Percentiles rank a stretch among this genome's conserved stretches.
Conservation (phyloP, 2,888 invertebrate species). For the Nemoura dubitans region DNA sequence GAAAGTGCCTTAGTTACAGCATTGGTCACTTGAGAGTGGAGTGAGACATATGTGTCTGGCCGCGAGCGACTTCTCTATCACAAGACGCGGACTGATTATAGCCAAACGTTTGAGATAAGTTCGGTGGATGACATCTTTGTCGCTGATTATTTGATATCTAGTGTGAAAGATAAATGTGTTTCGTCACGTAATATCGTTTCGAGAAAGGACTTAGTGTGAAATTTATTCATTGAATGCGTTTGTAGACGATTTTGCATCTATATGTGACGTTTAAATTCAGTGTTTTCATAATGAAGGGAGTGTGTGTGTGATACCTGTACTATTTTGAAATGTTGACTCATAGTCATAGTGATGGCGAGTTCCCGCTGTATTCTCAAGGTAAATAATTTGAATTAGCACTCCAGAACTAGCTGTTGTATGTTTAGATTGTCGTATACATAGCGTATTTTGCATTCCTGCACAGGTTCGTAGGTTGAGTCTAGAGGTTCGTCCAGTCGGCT, state of each 20-base stretch:
- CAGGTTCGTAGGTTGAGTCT: not conserved
- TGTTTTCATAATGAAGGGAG: not conserved
- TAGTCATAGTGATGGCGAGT: conserved; percentile 86
- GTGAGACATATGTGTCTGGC: not conserved
- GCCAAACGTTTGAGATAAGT: not conserved
- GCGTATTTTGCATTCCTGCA: no score
- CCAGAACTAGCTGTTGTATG: not conserved
- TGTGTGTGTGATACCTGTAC: not conserved
- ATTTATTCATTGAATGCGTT: not conserved
- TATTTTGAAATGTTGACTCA: conserved; percentile 73
- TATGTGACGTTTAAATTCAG: not conserved
- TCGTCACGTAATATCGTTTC: not conserved
- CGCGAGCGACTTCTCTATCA: not conserved
- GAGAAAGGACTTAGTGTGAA: not conserved
- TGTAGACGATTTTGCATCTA: not conserved
- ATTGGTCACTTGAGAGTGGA: not conserved
- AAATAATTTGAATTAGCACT: conserved; percentile 53
- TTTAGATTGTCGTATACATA: not conserved
- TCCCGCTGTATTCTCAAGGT: conserved; percentile 84
- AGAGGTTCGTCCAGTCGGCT: not conserved
- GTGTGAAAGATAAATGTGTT: not conserved
- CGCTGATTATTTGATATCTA: not conserved
- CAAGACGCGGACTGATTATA: not conserved
- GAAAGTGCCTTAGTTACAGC: not conserved
- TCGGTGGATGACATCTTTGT: not conserved